phyloP scores from a whole-genome alignment of 2,888 invertebrate genomes.

The Phania funesta region DNA sequence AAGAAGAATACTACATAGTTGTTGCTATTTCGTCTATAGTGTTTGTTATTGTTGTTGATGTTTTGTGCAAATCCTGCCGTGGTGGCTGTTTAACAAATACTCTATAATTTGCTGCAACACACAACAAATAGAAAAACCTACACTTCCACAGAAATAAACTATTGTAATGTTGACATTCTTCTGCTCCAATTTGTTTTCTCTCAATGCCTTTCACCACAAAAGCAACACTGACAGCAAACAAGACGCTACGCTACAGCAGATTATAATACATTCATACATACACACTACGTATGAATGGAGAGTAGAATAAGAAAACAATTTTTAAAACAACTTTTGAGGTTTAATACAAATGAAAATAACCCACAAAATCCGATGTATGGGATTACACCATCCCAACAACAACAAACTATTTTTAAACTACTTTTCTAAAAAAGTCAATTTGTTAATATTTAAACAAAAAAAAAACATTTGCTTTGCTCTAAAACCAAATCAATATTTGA shows the following conservation, averaged over 20 bases:
- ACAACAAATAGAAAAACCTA: conserved; percentile 18
- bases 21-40: conserved; percentile 20
- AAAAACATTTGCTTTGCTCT: too few relatives aligned
- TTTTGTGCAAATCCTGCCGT: conserved; percentile 52
- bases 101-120: conserved; percentile 49
- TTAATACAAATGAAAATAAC: neutral
- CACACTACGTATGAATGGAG: conserved; percentile 51
- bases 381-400: neutral
- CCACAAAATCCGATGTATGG: neutral
- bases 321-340: conserved; percentile 50
- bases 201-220: conserved; percentile 59
- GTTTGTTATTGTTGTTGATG: conserved; percentile 6
- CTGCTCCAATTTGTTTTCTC: conserved; percentile 64
- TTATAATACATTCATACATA: too few relatives aligned
- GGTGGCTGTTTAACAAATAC: conserved; percentile 52
- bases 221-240: conserved; percentile 30
- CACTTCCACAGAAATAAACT: conserved; percentile 28
- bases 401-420: conserved; percentile 4
- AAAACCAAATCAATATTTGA: neutral
- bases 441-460: neutral
- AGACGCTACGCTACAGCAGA: conserved; percentile 1
- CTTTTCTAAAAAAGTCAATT: conserved; percentile 9
- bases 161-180: conserved; percentile 58
- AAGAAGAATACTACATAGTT: neutral
- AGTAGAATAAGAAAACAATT: conserved; percentile 46